Base-by-base conservation (phyloP, 2,888 invertebrate genomes). In the Eremobia ochroleuca region DNA sequence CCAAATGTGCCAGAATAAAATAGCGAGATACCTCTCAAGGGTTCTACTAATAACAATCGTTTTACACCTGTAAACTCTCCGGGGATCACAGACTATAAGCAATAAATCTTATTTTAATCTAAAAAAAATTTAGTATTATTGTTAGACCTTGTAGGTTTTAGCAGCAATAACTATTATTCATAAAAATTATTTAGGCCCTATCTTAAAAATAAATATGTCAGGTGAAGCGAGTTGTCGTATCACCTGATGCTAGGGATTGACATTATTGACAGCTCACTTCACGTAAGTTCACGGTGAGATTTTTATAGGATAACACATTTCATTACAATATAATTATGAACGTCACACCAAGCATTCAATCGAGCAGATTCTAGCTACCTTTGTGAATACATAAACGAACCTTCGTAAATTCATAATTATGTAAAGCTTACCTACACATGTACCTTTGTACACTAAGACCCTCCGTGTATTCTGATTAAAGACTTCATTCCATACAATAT, bases 401-500 rank as follows among this genome's bases (percentile, higher is more conserved):
- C 52, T 58, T 49, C 28, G 66, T 77, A 70, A 82, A 77, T 61
- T 40, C 13, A 66, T 77, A 77, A 82, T 77, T 72, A 82, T 55
- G 28, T 75, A 75, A 59, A 59, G 81, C 49, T 43, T 65, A n/a
- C n/a, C n/a, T n/a, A 59, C 81, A 59, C 65, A 58, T 40, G 31
- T 49, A 73, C 64, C 58, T 25, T 28, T 40, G 40, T 11, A 40
- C n/a, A 46, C n/a, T 46, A 72, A 55, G 79, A 43, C 49, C 78
- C 58, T 79, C 52, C 49, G 65, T 59, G 49, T 75, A 81, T 79
- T 81, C 59, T 75, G 76, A 73, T 81, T 83, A 82, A 62, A 72
- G 31, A 40, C 34, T 61, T 76, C 58, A 64, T 55, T 76, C 82
- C 34, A n/a, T 78, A 55, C 67, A 72, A 68, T 62, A 75, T 74